Conservation (phyloP, 64 coral and sea anemone species). For the Cladopsammia gracilis region DNA sequence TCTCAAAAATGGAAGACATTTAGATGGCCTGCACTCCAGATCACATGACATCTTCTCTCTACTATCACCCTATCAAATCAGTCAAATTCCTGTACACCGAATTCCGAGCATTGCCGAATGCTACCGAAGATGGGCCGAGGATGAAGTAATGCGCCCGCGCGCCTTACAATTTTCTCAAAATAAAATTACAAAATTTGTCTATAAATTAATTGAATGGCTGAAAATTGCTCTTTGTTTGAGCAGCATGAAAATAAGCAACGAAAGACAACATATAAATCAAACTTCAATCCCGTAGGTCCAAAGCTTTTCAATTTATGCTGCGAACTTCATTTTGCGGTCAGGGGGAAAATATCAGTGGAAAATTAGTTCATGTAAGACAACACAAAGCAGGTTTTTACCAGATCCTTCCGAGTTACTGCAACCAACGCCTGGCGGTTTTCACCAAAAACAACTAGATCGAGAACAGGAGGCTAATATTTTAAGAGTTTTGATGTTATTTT, state of each 20-base stretch:
- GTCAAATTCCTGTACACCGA: conserved; percentile 52
- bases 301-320: background rate
- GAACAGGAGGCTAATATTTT: background rate
- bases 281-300: too few relatives aligned
- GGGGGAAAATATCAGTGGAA: background rate
- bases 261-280: too few relatives aligned
- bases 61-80: conserved; percentile 51
- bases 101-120: conserved; percentile 34
- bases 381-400: background rate
- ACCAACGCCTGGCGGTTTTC: background rate
- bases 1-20: conserved; percentile 59
- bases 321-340: background rate
- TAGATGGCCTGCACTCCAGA: conserved; percentile 35
- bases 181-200: background rate
- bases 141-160: background rate
- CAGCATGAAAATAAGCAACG: background rate
- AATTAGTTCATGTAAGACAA: background rate
- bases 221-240: background rate
- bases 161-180: background rate
- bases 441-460: background rate
- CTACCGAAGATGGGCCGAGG: conserved; percentile 4
- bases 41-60: conserved; percentile 67
- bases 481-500: too few relatives aligned
- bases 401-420: background rate
- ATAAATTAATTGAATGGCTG: background rate